These are phyloP conservation scores for Troides aeacus DNA, from an alignment of 2,888 invertebrate genomes.

Conservation along the genomic window DNA sequence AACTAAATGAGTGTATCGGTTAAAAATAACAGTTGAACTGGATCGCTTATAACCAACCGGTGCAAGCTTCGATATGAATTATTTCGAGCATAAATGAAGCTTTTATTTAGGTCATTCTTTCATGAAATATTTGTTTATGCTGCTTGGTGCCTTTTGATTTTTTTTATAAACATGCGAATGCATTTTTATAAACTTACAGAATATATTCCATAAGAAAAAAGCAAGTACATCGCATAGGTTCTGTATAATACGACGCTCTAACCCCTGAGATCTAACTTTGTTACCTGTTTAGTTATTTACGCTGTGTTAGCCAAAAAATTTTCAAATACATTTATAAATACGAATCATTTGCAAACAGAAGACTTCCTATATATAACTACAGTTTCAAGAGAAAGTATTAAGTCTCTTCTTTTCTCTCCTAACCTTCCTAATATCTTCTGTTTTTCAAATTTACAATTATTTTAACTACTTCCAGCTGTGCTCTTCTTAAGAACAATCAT, in stretches of 20 bases:
- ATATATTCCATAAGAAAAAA: neutral
- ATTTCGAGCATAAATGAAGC: slow-evolving; percentile 14
- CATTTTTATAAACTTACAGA: neutral
- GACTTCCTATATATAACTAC: too few relatives aligned
- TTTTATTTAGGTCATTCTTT: slow-evolving; percentile 20
- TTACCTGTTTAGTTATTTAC: too few relatives aligned
- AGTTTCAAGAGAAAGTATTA: too few relatives aligned
- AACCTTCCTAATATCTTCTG: too few relatives aligned
- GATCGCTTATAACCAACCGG: slow-evolving; percentile 26
- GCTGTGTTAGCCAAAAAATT: too few relatives aligned
- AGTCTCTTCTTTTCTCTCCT: too few relatives aligned
- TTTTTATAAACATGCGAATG: neutral
- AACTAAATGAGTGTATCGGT: slow-evolving; percentile 33
- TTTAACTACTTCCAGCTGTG: too few relatives aligned
- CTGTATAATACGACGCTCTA: neutral
- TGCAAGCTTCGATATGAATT: slow-evolving; percentile 19
- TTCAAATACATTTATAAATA: too few relatives aligned
- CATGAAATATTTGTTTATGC: neutral
- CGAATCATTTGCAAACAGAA: too few relatives aligned
- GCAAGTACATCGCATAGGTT: neutral
- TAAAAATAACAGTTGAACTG: slow-evolving; percentile 31
- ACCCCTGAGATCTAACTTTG: too few relatives aligned
- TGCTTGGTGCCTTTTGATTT: neutral
- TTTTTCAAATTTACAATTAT: too few relatives aligned
- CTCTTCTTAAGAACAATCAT: too few relatives aligned